These are phyloP conservation scores for Lasiommata megera DNA, from an alignment of 2,888 invertebrate species.

Conservation along the genomic window DNA sequence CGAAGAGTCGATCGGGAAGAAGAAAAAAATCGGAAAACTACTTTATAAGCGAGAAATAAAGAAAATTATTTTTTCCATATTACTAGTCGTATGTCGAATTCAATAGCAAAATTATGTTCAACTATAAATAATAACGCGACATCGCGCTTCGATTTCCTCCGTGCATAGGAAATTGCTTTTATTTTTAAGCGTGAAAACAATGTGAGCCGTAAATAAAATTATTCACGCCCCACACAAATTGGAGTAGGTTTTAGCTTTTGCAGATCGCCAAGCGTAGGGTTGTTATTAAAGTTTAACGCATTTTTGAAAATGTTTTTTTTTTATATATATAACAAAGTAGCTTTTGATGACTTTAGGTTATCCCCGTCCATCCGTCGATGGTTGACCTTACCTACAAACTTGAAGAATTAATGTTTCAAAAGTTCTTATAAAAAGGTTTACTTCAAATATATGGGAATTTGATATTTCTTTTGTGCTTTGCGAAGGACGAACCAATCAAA, in stretches of 20 bases:
- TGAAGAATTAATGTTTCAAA: no score
- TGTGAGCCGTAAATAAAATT: slow-evolving; percentile 44
- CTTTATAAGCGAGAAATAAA: not conserved
- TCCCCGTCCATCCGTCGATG: no score
- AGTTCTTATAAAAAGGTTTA: no score
- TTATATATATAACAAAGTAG: no score
- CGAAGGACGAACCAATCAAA: no score
- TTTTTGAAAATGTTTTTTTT: no score
- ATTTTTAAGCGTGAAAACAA: slow-evolving; percentile 52
- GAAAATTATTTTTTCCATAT: not conserved
- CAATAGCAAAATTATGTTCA: slow-evolving; percentile 28
- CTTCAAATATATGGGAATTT: no score
- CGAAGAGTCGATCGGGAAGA: no score
- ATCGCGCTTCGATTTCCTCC: slow-evolving; percentile 39
- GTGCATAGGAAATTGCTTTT: slow-evolving; percentile 51
- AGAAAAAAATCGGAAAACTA: not conserved
- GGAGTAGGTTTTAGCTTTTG: slow-evolving; percentile 31
- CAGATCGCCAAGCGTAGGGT: slow-evolving; percentile 21
- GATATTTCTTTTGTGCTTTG: no score
- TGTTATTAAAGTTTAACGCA: not conserved
- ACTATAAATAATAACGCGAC: slow-evolving; percentile 33
- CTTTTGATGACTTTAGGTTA: no score
- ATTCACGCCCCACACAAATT: slow-evolving; percentile 37
- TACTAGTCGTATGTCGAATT: slow-evolving; percentile 16
- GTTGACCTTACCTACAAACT: no score